phyloP scores from a whole-genome alignment of 2,888 invertebrate genomes.

The Corythucha ciliata region DNA sequence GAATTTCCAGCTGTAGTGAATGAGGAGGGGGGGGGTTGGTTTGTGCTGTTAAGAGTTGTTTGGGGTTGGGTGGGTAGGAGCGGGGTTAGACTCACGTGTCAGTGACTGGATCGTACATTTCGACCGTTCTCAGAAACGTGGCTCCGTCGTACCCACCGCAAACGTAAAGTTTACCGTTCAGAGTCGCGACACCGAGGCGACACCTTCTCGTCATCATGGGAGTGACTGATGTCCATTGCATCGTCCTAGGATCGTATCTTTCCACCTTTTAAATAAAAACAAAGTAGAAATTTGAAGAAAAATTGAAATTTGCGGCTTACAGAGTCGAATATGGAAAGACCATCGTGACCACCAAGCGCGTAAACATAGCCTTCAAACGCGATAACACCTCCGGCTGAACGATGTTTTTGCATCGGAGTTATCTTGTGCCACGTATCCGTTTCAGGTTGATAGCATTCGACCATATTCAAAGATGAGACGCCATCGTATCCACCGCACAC shows the following conservation, averaged over 20 bases:
- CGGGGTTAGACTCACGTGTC: slow-evolving; percentile 52
- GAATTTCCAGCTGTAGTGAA: slow-evolving; percentile 53
- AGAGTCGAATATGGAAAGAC: slow-evolving; percentile 75
- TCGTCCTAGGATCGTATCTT: slow-evolving; percentile 62
- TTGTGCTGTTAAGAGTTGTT: too few relatives aligned
- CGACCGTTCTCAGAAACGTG: slow-evolving; percentile 70
- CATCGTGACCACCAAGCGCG: slow-evolving; percentile 80
- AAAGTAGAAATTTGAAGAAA: not conserved
- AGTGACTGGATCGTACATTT: slow-evolving; percentile 64
- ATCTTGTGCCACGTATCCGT: slow-evolving; percentile 64
- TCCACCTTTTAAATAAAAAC: slow-evolving; percentile 49
- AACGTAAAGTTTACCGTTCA: slow-evolving; percentile 72
- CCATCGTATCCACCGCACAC: slow-evolving; percentile 82
- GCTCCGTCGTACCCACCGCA: slow-evolving; percentile 80
- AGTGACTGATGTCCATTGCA: slow-evolving; percentile 62
- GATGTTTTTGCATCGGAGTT: slow-evolving; percentile 60
- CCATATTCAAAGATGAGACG: slow-evolving; percentile 68
- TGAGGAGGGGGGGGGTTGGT: too few relatives aligned
- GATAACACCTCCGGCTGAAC: slow-evolving; percentile 63
- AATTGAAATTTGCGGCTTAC: slow-evolving; percentile 42
- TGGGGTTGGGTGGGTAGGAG: not conserved
- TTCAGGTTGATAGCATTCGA: slow-evolving; percentile 69
- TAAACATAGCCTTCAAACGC: slow-evolving; percentile 63
- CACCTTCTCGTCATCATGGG: slow-evolving; percentile 75
- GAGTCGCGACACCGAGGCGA: slow-evolving; percentile 68